Evolutionary conservation across 2,113 vertebrate species (phyloP).

Genomic region (Hypomesus transpacificus): DNA sequence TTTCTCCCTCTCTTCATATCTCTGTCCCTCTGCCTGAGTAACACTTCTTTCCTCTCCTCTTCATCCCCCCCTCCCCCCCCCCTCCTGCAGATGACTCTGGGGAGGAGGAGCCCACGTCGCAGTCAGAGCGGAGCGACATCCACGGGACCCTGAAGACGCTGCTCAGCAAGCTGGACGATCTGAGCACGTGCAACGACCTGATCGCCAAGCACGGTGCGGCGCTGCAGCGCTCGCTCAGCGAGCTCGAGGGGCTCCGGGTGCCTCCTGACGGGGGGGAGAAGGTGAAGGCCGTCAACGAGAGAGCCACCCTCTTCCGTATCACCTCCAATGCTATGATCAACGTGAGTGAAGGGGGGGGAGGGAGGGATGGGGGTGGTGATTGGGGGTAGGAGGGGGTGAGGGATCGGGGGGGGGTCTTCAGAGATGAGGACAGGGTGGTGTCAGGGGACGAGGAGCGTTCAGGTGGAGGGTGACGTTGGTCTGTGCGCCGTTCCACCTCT

Average conservation of each 20-base stretch:
- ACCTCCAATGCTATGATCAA: constrained; percentile 99
- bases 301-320: constrained; percentile 97
- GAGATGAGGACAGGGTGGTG: too few relatives aligned
- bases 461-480: too few relatives aligned
- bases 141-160: constrained; percentile 86
- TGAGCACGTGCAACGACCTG: constrained; percentile 94
- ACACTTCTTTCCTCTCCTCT: background rate
- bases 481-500: too few relatives aligned
- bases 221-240: constrained; percentile 91
- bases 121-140: constrained; percentile 87
- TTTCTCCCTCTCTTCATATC: background rate
- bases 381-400: too few relatives aligned
- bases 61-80: background rate
- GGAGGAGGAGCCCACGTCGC: constrained; percentile 86
- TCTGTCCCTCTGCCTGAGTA: background rate
- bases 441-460: too few relatives aligned
- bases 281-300: constrained; percentile 90
- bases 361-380: background rate
- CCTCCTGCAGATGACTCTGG: constrained; percentile 89
- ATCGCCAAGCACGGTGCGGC: constrained; percentile 95
- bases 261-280: constrained; percentile 87
- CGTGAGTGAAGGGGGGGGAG: constrained; percentile 57
- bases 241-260: constrained; percentile 86
- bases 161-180: constrained; percentile 89
- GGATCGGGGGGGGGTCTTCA: too few relatives aligned